phyloP scores from a whole-genome alignment of 1,140 invertebrate genomes.

The Eueides isabella region DNA sequence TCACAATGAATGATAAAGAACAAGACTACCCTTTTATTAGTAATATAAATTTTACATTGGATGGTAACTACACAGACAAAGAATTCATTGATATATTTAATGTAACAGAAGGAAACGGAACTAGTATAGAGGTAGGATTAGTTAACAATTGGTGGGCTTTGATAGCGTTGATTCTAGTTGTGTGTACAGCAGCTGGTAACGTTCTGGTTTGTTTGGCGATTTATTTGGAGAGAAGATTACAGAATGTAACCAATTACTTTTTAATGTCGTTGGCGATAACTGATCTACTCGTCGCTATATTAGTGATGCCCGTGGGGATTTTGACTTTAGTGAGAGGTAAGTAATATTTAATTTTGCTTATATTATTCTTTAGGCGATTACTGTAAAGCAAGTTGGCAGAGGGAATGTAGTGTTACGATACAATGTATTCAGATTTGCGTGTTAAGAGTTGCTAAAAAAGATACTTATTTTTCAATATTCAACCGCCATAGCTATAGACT shows the following conservation, averaged over 20 bases:
- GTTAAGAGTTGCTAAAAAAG: too few relatives aligned
- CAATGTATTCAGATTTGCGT: too few relatives aligned
- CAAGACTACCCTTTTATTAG: conserved; percentile 42
- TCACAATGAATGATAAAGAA: conserved; percentile 68
- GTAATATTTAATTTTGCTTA: conserved; percentile 41
- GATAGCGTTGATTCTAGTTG: conserved; percentile 89
- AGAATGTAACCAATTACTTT: conserved; percentile 98
- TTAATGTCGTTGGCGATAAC: conserved; percentile 97
- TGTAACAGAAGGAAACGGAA: conserved; percentile 41
- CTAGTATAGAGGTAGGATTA: conserved; percentile 37
- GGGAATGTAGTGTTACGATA: too few relatives aligned
- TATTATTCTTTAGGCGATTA: too few relatives aligned
- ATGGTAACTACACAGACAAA: conserved; percentile 44
- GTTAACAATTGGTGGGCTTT: conserved; percentile 86
- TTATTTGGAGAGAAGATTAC: conserved; percentile 91
- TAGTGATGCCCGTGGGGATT: conserved; percentile 96
- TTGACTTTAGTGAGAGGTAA: conserved; percentile 90
- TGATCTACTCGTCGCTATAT: conserved; percentile 95
- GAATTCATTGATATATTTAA: conserved; percentile 41
- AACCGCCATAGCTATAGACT: too few relatives aligned
- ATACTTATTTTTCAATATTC: too few relatives aligned
- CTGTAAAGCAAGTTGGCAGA: too few relatives aligned
- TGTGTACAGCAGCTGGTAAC: conserved; percentile 95
- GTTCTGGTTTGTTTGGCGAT: conserved; percentile 97
- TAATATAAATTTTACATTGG: conserved; percentile 43